Evolutionary conservation across 35 echinoderm and acorn worm species (phyloP), one percentile per base, ranked within the genome.

Genomic region (Anneissia japonica): DNA sequence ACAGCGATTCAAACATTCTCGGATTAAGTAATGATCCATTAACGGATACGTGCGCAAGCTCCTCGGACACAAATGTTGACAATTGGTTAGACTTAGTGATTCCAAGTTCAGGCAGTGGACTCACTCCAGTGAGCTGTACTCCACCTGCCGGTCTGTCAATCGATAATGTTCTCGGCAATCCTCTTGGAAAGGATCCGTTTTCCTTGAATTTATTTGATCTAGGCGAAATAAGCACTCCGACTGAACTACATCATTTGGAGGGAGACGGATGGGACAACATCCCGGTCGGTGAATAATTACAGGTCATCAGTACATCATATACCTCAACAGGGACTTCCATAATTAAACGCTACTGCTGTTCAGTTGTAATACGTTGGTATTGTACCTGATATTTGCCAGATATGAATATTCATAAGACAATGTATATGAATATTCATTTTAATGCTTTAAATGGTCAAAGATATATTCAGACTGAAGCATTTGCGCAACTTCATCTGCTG

Each of bases 231-330:
- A 89, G 84, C 77, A 89, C 93, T 31, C 46, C 93, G 1, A 80
- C 90, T 1, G 93, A 96, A 2, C 77, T 96, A 32, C 89, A 96
- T 86, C 93, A 96, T 46, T 79, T 96, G 30, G 93, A 96, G 32
- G 90, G 83, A n/a, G 96, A 99, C 76, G 86, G 77, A 33, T 93
- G 92, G 89, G 96, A 99, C 86, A 97, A 93, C 72, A 99, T 99
- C 38, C 96, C 90, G 35, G 91, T 93, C n/a, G 87, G 88, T 1
- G 94, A 97, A 10, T 95, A 83, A 91, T 73, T 64, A 43, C 14
- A 43, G 14, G 40, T 43, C 14, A 43, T 14, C 40, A 43, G 40
- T 43, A 6, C 4, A n/a, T n/a, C n/a, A n/a, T n/a, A n/a, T n/a
- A n/a, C n/a, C n/a, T n/a, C n/a, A n/a, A n/a, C n/a, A n/a, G n/a